A percentile compares a stretch with the other conserved stretches of the same genome.
Conservation (phyloP, 2,113 vertebrate genomes). For the Tychaedon coryphoeus region DNA sequence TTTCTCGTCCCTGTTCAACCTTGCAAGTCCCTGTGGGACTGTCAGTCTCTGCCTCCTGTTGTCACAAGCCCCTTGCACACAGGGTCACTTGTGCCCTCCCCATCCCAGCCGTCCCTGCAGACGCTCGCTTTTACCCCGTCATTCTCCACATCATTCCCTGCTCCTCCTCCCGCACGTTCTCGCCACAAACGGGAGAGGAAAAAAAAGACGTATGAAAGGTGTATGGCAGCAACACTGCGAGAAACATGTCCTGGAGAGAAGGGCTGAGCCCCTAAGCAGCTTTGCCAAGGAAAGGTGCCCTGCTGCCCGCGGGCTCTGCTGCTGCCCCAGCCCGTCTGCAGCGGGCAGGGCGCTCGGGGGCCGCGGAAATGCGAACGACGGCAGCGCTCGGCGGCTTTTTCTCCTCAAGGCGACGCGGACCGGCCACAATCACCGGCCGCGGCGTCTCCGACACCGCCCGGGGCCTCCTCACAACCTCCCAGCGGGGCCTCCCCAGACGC, state of each 20-base stretch:
- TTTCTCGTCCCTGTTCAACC: background rate
- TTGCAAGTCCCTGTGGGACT: fast-evolving
- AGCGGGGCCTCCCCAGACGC: fast-evolving
- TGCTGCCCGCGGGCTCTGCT: background rate
- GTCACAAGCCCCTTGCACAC: background rate
- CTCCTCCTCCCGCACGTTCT: background rate
- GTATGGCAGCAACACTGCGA: fast-evolving
- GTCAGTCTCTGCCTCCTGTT: background rate
- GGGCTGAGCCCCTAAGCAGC: background rate
- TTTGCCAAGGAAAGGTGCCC: background rate
- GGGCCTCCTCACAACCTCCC: too few species aligned
- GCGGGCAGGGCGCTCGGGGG: fast-evolving
- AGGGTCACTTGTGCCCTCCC: background rate
- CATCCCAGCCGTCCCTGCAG: background rate
- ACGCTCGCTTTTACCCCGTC: background rate
- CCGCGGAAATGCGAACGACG: fast-evolving
- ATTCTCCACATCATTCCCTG: too few species aligned
- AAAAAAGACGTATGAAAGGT: fast-evolving
- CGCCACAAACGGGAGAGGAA: fast-evolving
- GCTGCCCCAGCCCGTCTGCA: background rate
- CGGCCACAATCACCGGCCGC: too few species aligned
- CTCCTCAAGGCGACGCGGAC: too few species aligned
- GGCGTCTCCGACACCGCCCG: too few species aligned
- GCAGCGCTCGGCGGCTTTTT: too few species aligned
- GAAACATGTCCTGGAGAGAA: fast-evolving